Evolutionary conservation across 2,797 vertebrate genomes (phyloP).

Genomic region (Carapus acus): DNA sequence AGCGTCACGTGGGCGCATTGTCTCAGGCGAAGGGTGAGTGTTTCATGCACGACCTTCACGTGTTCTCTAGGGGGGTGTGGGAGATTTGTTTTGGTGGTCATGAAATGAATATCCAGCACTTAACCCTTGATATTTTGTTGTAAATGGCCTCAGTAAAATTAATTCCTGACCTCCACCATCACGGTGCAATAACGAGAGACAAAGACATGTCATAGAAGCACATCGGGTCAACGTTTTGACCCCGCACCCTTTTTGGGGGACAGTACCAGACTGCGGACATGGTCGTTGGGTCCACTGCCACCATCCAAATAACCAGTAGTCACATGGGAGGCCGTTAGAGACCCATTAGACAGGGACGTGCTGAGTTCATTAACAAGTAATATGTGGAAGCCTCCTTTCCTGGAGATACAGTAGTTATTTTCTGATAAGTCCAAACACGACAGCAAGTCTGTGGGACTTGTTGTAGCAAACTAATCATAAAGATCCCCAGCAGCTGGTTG

Average conservation of each 20-base stretch:
- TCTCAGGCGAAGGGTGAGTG: slow-evolving; percentile 10
- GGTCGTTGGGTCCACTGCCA: slow-evolving; percentile 27
- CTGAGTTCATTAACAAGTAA: slow-evolving; percentile 68
- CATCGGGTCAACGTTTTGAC: slow-evolving; percentile 37
- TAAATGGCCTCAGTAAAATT: not conserved
- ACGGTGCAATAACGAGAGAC: slow-evolving; percentile 25
- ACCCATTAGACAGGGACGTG: slow-evolving; percentile 21
- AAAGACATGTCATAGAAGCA: slow-evolving; percentile 38
- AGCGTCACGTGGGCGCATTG: slow-evolving; percentile 25
- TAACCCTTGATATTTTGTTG: not conserved
- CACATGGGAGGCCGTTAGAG: slow-evolving; percentile 51
- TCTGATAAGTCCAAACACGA: slow-evolving; percentile 44
- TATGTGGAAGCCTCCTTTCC: slow-evolving; percentile 64
- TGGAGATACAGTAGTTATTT: slow-evolving; percentile 62
- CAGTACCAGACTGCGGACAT: slow-evolving; percentile 23
- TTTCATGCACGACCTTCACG: slow-evolving; percentile 18
- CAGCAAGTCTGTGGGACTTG: slow-evolving; percentile 39
- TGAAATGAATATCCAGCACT: slow-evolving; percentile 2
- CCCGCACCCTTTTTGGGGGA: slow-evolving; percentile 14
- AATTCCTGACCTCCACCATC: not conserved
- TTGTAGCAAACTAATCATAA: slow-evolving; percentile 34
- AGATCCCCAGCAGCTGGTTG: slow-evolving; percentile 27
- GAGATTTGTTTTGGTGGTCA: slow-evolving; percentile 16
- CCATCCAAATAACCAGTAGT: slow-evolving; percentile 37
- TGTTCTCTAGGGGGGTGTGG: slow-evolving; percentile 1